Evolutionary conservation across 2,797 vertebrate genomes (phyloP), one percentile per base, ranked within the genome.

Genomic region (Sebastes hubbsi): DNA sequence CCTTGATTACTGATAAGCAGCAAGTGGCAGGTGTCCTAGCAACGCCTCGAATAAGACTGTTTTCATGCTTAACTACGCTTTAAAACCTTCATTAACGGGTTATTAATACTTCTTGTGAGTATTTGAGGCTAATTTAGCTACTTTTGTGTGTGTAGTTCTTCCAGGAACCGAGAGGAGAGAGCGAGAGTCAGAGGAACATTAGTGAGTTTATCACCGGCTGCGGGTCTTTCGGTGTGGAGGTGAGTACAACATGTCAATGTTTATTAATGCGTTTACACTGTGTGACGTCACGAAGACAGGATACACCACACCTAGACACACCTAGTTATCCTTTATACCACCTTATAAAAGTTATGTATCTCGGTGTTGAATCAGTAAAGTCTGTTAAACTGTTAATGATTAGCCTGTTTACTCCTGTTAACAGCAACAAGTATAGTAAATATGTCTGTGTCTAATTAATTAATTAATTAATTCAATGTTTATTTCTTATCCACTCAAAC

Each of bases 121-220:
- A 2, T 30, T 12, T 72, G 14, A 4, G 29, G 27, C 1, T 82
- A 14, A 78, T 29, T 42, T 0, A 8, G 29, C 24, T 1, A 34
- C 65, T 88, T 75, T 72, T 2, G 13, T 69, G n/a, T 67, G 84
- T 91, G 79, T 93, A 99, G 98, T 96, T 98, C 84, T 97, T 95
- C 79, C 96, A 96, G 85, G 98, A 99, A 66, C 97, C 98, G 80
- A 97, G 96, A 78, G 96, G 91, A 84, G 98, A 98, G 90, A 87
- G 93, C 92, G 98, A 99, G 94, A 95, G 96, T 86, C 95, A 98
- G 91, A 96, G 94, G 93, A 99, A 99, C 94, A 96, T 99, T 77
- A 95, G 89, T 81, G 97, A 98, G 96, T 99, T 99, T 82, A 89
- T 99, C 75, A 96, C 95, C 89, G 97, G 96, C 94, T 98, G 97